Percentiles rank a stretch among this genome's conserved stretches.
These are phyloP conservation scores for Pteruthius melanotis DNA, from an alignment of 2,113 vertebrate genomes.

Conservation along the genomic window DNA sequence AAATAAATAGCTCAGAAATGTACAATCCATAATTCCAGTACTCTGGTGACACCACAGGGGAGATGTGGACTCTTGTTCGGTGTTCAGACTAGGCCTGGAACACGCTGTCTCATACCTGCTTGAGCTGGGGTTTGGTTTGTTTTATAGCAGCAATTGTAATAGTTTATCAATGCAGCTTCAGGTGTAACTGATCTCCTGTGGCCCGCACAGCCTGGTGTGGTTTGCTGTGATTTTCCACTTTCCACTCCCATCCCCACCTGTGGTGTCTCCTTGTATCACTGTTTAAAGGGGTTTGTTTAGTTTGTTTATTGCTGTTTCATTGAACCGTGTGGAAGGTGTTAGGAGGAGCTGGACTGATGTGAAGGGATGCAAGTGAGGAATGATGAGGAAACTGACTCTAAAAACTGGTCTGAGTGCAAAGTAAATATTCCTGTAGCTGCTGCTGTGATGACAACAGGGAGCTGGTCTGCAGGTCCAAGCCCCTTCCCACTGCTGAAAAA, in stretches of 20 bases:
- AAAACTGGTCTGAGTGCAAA: neutral
- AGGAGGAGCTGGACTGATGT: neutral
- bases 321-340: neutral
- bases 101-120: neutral
- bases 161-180: neutral
- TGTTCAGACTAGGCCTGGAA: neutral
- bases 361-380: neutral
- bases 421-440: neutral
- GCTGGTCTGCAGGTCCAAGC: neutral
- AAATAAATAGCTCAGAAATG: constrained; percentile 52
- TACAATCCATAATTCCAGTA: neutral
- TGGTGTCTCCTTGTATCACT: neutral
- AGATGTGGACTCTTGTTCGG: neutral
- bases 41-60: neutral
- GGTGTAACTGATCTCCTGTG: neutral
- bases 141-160: neutral
- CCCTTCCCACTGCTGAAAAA: neutral
- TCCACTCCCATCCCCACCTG: neutral
- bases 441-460: neutral
- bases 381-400: neutral
- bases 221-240: neutral
- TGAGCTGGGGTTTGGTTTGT: neutral
- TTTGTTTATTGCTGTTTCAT: neutral
- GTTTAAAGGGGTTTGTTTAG: neutral
- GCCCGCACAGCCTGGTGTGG: fast-evolving